phyloP scores from a whole-genome alignment of 2,113 vertebrate species.

The Pangasianodon hypophthalmus region DNA sequence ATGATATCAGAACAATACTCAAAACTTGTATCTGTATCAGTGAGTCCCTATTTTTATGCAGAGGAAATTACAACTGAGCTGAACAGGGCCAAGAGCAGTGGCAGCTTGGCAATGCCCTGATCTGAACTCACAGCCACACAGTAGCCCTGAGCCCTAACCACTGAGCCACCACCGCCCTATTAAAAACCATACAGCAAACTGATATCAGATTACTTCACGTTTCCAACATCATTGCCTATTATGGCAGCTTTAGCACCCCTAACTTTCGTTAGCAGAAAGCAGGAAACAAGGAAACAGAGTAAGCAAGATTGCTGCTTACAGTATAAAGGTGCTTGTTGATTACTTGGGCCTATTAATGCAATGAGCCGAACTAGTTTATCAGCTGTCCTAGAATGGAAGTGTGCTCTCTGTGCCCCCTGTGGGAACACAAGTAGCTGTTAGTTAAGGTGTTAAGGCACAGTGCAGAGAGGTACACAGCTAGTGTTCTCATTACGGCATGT shows the following conservation, averaged over 20 bases:
- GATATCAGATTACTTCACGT: not conserved
- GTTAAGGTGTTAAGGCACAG: not conserved
- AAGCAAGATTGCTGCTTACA: not conserved
- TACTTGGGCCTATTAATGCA: constrained; percentile 39
- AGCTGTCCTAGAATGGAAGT: constrained; percentile 25
- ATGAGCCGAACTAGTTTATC: constrained; percentile 23
- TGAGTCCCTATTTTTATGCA: not conserved
- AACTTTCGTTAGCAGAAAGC: not conserved
- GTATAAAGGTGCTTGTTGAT: constrained; percentile 15
- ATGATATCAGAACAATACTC: not conserved
- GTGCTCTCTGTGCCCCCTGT: constrained; percentile 12
- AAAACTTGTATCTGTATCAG: not conserved
- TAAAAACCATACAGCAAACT: not conserved
- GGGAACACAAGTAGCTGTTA: constrained; percentile 27
- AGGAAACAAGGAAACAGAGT: constrained; percentile 27
- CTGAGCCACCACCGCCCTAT: not conserved
- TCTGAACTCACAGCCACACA: not conserved
- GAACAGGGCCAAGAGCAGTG: not conserved
- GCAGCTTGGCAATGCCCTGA: not conserved
- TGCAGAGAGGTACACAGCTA: not conserved
- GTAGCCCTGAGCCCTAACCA: not conserved
- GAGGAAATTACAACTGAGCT: not conserved
- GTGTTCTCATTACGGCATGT: constrained; percentile 38
- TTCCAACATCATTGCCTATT: not conserved
- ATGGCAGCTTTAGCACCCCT: not conserved